These are phyloP conservation scores for Calliopsis andreniformis DNA, from an alignment of 1,140 invertebrate genomes.

Conservation along the genomic window DNA sequence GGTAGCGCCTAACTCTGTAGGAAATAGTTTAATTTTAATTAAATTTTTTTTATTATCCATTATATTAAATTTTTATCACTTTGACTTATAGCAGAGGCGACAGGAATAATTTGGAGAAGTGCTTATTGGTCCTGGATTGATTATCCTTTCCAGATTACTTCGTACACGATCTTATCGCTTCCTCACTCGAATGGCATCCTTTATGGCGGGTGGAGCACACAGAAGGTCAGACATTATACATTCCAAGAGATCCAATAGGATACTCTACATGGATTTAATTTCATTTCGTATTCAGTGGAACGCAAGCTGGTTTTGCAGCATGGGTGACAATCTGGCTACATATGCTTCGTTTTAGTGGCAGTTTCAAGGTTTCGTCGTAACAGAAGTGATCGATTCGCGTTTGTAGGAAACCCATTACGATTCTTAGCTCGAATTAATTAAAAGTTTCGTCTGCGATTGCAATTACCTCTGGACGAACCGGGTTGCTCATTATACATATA, in stretches of 20 bases:
- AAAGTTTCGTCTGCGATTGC: too few species aligned
- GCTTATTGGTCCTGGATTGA: not conserved
- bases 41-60: too few species aligned
- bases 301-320: conserved; percentile 53
- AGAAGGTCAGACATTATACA: conserved; percentile 18
- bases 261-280: conserved; percentile 62
- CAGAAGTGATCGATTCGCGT: conserved; percentile 8
- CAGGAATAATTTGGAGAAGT: too few species aligned
- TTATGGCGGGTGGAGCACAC: not conserved
- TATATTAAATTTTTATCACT: too few species aligned
- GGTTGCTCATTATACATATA: too few species aligned
- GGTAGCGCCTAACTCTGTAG: too few species aligned
- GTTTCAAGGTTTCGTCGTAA: conserved; percentile 15
- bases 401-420: not conserved
- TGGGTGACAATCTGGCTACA: conserved; percentile 61
- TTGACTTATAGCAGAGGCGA: too few species aligned
- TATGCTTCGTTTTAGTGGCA: conserved; percentile 28
- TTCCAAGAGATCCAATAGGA: not conserved
- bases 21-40: too few species aligned
- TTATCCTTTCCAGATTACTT: not conserved
- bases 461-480: too few species aligned
- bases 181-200: not conserved
- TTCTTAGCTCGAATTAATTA: conserved; percentile 30
- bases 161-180: conserved; percentile 3
- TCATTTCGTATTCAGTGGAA: conserved; percentile 67